These are phyloP conservation scores for Oenanthe oenanthe DNA, from an alignment of 2,113 vertebrate species.

Conservation along the genomic window DNA sequence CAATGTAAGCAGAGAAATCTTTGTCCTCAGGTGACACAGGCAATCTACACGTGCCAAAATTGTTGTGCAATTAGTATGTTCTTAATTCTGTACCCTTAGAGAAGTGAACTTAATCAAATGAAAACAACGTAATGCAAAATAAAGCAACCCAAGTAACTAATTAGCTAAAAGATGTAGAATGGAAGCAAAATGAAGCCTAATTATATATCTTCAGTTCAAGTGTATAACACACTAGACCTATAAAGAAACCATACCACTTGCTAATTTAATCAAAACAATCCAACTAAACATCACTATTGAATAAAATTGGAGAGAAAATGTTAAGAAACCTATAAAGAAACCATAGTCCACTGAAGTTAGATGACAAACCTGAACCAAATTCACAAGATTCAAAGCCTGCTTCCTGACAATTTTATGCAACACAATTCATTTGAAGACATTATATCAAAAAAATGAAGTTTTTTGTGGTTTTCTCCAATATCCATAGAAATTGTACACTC, in stretches of 20 bases:
- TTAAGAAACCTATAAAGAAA: too few species aligned
- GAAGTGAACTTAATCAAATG: constrained; percentile 11
- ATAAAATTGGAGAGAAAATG: not conserved
- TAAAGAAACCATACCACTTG: not conserved
- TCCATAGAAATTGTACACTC: not conserved
- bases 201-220: constrained; percentile 33
- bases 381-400: not conserved
- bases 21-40: constrained; percentile 58
- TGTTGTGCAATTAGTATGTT: constrained; percentile 46
- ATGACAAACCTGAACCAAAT: not conserved
- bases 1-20: constrained; percentile 8
- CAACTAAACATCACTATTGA: not conserved
- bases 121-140: not conserved
- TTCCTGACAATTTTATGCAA: not conserved
- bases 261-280: constrained; percentile 31
- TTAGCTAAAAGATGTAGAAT: not conserved
- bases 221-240: not conserved
- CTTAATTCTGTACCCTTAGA: constrained; percentile 54
- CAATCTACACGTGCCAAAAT: not conserved
- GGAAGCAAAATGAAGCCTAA: constrained; percentile 12
- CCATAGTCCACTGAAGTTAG: not conserved
- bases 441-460: not conserved
- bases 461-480: not conserved
- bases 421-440: not conserved
- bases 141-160: constrained; percentile 7